Evolutionary conservation across 2,888 invertebrate genomes (phyloP), one percentile per base, ranked within the genome.

Genomic region (Perizoma flavofasciatum): DNA sequence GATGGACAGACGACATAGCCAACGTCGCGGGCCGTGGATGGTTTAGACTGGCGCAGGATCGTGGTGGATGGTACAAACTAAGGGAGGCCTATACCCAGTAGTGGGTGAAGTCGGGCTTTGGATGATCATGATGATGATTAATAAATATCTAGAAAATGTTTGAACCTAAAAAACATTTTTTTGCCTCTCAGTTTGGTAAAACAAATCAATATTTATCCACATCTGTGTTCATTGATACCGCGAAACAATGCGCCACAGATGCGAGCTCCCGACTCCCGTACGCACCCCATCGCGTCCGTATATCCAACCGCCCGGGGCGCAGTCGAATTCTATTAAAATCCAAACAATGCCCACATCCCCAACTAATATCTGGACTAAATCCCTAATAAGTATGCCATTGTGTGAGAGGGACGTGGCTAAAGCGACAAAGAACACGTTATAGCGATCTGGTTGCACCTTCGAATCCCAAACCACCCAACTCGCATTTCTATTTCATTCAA

Each of bases 361-460:
- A 91, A 91, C 91, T 92, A 91, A 91, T 92, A 92, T 90, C 92
- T 90, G 92, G 88, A 91, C 91, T 91, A 91, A 91, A 91, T 91
- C 92, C 91, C 92, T 92, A 91, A 92, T 92, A 92, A 92, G 92
- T 92, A 91, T 90, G 90, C 92, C 90, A 91, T 91, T 91, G 92
- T 90, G 85, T 85, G 91, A 89, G 90, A 91, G 92, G 87, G 92
- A 89, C 88, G 86, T 82, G 86, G 86, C 83, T 78, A 78, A 85
- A 85, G 83, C 89, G 83, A 90, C 91, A 91, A 92, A 92, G 91
- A 89, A 88, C 90, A 89, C 86, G 90, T 92, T 90, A 92, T 89
- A 89, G 80, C 90, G 89, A 91, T 91, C 88, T 86, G 84, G 74
- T 73, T 69, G 68, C 70, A 65, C 44, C 37, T 51, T 48, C 43